Conservation (phyloP, 2,888 invertebrate genomes). For the Tryphoninae sp. region DNA sequence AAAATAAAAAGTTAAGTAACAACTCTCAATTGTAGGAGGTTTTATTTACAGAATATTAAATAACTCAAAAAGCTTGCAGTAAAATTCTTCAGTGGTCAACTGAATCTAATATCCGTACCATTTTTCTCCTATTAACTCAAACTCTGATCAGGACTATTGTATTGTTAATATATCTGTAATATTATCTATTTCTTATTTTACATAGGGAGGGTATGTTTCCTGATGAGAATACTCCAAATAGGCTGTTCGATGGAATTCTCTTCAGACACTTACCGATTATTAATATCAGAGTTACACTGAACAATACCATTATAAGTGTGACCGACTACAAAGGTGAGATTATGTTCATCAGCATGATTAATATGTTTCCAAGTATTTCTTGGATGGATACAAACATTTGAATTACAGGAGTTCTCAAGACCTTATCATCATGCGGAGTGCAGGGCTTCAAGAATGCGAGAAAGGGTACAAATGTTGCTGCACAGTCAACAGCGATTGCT, state of each 20-base stretch:
- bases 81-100: too few species aligned
- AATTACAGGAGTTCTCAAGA: conserved; percentile 80
- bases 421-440: conserved; percentile 90
- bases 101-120: too few species aligned
- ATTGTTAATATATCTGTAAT: not conserved
- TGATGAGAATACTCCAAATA: conserved; percentile 87
- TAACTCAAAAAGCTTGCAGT: too few species aligned
- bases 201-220: conserved; percentile 88
- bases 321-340: conserved; percentile 86
- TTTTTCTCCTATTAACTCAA: too few species aligned
- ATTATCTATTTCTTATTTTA: conserved; percentile 65
- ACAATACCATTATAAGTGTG: conserved; percentile 93
- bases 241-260: conserved; percentile 88
- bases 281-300: conserved; percentile 90
- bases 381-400: conserved; percentile 6
- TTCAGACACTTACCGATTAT: conserved; percentile 92
- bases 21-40: too few species aligned
- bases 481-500: conserved; percentile 94
- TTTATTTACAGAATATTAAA: too few species aligned
- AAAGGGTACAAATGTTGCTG: conserved; percentile 98
- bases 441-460: conserved; percentile 97
- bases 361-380: conserved; percentile 8
- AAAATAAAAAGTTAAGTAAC: too few species aligned
- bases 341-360: not conserved
- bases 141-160: not conserved